Base-by-base conservation (phyloP, 2,888 invertebrate genomes). In the Ectemnius lituratus region DNA sequence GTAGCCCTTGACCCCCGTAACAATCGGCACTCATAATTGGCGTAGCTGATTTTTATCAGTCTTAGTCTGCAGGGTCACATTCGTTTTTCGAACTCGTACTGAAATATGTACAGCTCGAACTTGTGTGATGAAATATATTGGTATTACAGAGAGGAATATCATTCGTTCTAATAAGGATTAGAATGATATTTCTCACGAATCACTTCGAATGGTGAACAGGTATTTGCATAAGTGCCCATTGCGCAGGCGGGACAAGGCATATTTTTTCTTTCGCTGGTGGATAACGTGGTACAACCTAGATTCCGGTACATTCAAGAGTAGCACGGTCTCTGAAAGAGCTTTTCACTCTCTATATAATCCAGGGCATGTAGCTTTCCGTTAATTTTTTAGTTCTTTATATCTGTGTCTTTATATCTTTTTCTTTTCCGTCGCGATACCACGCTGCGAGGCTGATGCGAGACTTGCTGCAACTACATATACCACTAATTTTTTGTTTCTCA, bases 301-400 rank as follows among this genome's bases (percentile, higher is more conserved):
- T 81, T 80, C 86, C 85, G 83, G 85, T 86, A 80, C 84, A 84
- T 90, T 90, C 90, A 90, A 90, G 90, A 83, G 90, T 90, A 88
- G 86, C 90, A 88, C 86, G 86, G 89, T 90, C 90, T 90, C 90
- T 90, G 89, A 88, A 86, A 87, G 82, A 84, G 83, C 85, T 86
- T 86, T 80, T 82, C 73, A 71, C 66, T 78, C 81, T 70, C 61
- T 70, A 52, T 68, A 68, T 68, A 68, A 74, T 73, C 37, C 82
- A 85, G 84, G 82, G 84, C 84, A 87, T 84, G 85, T 85, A 85
- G 82, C 75, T 78, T 81, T 76, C 78, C 69, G 73, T 85, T 84
- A 57, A 80, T 74, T 78, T 68, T 67, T 59, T 66, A 80, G 62
- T 76, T 81, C 56, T 76, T 79, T 76, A 13, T 71, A 64, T 73